phyloP scores from a whole-genome alignment of 2,888 invertebrate genomes.

The Latheticus oryzae region DNA sequence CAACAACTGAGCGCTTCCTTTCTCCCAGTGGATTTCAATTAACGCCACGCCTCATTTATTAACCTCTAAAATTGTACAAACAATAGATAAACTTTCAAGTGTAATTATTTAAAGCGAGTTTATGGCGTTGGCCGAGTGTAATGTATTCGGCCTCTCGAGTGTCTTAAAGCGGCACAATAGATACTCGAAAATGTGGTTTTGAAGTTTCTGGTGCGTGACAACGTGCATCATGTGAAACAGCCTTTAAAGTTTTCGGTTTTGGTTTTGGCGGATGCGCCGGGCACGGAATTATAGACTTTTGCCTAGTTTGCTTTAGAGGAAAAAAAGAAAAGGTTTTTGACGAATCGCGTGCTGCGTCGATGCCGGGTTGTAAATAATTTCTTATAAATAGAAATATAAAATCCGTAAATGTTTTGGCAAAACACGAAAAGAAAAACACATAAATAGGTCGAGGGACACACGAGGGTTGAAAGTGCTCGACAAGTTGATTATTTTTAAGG shows the following conservation, averaged over 20 bases:
- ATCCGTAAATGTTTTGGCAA: constrained; percentile 34
- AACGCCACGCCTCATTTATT: constrained; percentile 32
- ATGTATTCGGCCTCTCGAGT: constrained; percentile 31
- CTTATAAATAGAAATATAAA: constrained; percentile 37
- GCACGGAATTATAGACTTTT: background rate
- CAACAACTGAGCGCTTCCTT: constrained; percentile 5
- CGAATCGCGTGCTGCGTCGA: constrained; percentile 18
- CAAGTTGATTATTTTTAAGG: constrained; percentile 3
- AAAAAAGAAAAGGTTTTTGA: background rate
- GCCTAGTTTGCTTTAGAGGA: too few relatives aligned
- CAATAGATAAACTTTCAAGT: constrained; percentile 27
- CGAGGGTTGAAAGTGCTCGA: constrained; percentile 18
- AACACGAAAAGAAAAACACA: constrained; percentile 30
- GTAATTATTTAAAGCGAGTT: constrained; percentile 38
- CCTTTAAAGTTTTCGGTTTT: background rate
- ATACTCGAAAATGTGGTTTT: constrained; percentile 11
- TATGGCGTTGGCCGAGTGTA: constrained; percentile 25
- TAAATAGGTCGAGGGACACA: constrained; percentile 22
- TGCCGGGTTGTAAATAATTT: constrained; percentile 13
- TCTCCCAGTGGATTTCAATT: constrained; percentile 17
- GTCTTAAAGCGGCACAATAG: constrained; percentile 32
- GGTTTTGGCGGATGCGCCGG: constrained; percentile 35
- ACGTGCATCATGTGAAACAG: constrained; percentile 21
- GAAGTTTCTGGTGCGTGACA: constrained; percentile 27
- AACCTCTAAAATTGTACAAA: constrained; percentile 21